Evolutionary conservation across 2,888 invertebrate species (phyloP), one percentile per base, ranked within the genome.

Genomic region (Sarcophaga caerulescens): DNA sequence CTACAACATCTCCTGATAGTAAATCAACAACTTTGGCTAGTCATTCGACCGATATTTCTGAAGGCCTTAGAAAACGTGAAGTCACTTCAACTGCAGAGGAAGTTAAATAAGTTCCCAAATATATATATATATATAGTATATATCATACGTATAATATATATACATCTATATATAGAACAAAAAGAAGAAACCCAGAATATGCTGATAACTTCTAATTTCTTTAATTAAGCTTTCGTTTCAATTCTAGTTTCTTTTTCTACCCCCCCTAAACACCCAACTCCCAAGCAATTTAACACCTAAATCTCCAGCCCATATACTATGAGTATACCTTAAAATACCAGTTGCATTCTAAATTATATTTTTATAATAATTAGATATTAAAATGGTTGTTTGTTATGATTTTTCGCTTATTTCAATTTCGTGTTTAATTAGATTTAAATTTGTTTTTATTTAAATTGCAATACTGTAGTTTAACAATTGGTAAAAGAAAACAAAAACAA

Each of bases 1-100:
- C 71, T 21, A 78, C 76, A 25, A 35, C 70, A 11, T 77, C 74
- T 25, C 47, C 83, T 14, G 87, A 87, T 57, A 47, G 65, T 52
- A 45, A 12, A 21, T 57, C 76, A 45, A 23, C 83, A 70, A 57
- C 62, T 23, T 17, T 68, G 76, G 68, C 70, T 19, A 65, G 44
- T 25, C 78, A 74, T 35, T 66, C 52, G 14, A 35, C 35, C 0
- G 75, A 71, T n/a, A n/a, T n/a, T 19, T 57, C 68, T 10, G 90
- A 89, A 23, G 89, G 88, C 60, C 81, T 89, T 75, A 88, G 89
- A 79, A 90, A 89, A 86, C 89, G 90, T 65, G 87, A 86, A 62
- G 82, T 82, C 69, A 84, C 87, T 35, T 88, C 89, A 12, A 80
- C 87, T 52, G 81, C 87, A 73, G 89, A 90, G 69, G 88, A 89